Evolutionary conservation across 2,888 invertebrate species (phyloP), one percentile per base, ranked within the genome.

Genomic region (Celastrina argiolus): DNA sequence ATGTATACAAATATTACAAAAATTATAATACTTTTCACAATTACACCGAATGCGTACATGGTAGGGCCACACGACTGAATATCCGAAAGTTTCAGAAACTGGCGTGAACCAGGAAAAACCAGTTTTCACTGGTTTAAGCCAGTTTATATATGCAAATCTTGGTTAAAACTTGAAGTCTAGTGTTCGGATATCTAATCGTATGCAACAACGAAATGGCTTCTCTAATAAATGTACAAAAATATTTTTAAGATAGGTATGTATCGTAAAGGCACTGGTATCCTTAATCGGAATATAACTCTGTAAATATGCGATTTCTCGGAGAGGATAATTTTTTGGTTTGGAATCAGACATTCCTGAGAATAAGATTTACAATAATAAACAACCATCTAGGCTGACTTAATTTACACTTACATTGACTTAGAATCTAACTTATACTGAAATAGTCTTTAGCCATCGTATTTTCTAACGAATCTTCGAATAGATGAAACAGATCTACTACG

Each of bases 361-460:
- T 85, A 81, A 80, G 61, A 77, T 82, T 86, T 83, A 88, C 84
- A 87, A 81, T 87, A 85, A 90, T 90, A 90, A 90, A 91, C 90
- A 90, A 85, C 77, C 80, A 81, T 81, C 87, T 87, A 87, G 80
- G 83, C 83, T 83, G 83, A 85, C 87, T 86, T 88, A 89, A 78
- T 72, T n/a, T 68, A 77, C 82, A 86, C 85, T 85, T 88, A 88
- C 73, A 81, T 75, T 79, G 72, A 79, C 85, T 88, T 88, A 89
- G 66, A 69, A 77, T 10, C 81, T 75, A 81, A 75, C 85, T 87
- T 87, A 89, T 71, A 78, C 79, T 86, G 69, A 83, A 86, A 82
- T 88, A 90, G 88, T 90, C 89, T 89, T 91, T 87, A 91, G 85
- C 83, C 83, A 87, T 88, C 89, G 87, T 88, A 87, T 85, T 85